Conservation (phyloP, 2,113 vertebrate genomes). For the Xenopus tropicalis region UCB_Xtro_10.0 CM004443.2:19699001-19699500, state of each 20-base stretch:
- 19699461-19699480: not conserved
- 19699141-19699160: conserved; percentile 57
- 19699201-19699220: conserved; percentile 77
- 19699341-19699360: not conserved
- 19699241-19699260: conserved; percentile 64
- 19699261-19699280: conserved; percentile 58
- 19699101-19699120: not conserved
- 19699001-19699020: no score
- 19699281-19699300: conserved; percentile 46
- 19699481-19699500: not conserved
- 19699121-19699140: conserved; percentile 34
- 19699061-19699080: not conserved
- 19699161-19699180: conserved; percentile 60
- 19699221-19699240: conserved; percentile 64
- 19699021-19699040: no score
- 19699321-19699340: conserved; percentile 31
- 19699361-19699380: no score
- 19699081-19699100: not conserved
- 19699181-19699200: conserved; percentile 68
- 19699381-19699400: no score
- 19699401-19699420: no score
- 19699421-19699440: not conserved
- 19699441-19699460: conserved; percentile 4
- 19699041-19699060: conserved; percentile 49
- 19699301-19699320: conserved; percentile 43